A percentile compares a stretch with the other conserved stretches of the same genome.
Conservation (phyloP, 2,888 invertebrate genomes). For the Glyphotaelius pellucidus region DNA sequence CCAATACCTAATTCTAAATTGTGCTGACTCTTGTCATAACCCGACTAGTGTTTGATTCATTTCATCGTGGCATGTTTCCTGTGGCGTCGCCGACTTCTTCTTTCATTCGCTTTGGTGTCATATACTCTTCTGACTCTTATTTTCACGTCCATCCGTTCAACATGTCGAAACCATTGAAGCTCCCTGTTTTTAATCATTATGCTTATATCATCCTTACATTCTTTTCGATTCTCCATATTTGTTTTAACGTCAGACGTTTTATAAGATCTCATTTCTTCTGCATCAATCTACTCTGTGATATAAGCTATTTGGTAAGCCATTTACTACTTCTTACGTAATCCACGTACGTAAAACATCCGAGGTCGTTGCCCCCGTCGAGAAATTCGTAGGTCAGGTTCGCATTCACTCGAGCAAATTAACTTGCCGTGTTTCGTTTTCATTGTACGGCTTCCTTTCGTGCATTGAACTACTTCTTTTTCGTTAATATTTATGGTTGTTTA, state of each 20-base stretch:
- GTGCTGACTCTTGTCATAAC: not conserved
- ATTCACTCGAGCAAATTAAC: not conserved
- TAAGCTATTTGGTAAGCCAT: not conserved
- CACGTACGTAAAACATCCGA: not conserved
- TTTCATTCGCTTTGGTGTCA: not conserved
- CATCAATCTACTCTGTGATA: not conserved
- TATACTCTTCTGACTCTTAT: not conserved
- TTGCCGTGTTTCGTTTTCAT: not conserved
- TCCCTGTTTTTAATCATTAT: not conserved
- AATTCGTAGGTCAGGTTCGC: constrained; percentile 2
- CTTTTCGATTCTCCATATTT: not conserved
- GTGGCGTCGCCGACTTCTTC: not conserved
- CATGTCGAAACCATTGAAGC: not conserved
- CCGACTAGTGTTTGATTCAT: not conserved
- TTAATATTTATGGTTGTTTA: not conserved
- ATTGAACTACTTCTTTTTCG: not conserved
- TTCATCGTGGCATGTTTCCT: not conserved
- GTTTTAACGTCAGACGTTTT: not conserved
- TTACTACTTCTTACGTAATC: not conserved
- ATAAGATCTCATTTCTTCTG: not conserved
- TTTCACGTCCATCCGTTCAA: too few relatives aligned
- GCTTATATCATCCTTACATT: not conserved
- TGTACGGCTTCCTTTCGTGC: not conserved
- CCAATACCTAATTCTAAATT: not conserved
- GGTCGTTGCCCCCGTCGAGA: not conserved